phyloP scores from a whole-genome alignment of 2,888 invertebrate species.

The Colletes collaris region DNA sequence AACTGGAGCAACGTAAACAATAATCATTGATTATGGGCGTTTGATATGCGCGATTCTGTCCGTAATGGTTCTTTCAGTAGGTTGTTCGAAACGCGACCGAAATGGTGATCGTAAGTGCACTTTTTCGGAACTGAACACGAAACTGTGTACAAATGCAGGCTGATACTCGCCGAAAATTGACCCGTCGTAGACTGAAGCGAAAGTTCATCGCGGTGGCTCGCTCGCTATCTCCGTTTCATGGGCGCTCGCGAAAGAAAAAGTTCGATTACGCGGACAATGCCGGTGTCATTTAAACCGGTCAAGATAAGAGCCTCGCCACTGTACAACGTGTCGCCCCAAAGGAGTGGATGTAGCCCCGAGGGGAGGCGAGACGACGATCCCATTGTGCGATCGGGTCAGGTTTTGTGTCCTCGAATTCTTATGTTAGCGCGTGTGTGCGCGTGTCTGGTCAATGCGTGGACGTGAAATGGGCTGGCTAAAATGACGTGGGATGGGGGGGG shows the following conservation, averaged over 20 bases:
- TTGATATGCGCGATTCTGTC: too few species aligned
- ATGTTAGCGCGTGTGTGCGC: conserved; percentile 3
- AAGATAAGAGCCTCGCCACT: conserved; percentile 11
- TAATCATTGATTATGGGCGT: too few species aligned
- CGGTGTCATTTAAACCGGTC: conserved; percentile 26
- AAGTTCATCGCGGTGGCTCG: neutral
- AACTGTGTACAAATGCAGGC: too few species aligned
- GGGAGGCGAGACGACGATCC: conserved; percentile 9
- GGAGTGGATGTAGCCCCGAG: conserved; percentile 30
- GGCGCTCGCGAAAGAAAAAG: conserved; percentile 1
- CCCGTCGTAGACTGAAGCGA: neutral
- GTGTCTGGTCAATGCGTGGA: conserved; percentile 5
- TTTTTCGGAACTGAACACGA: too few species aligned
- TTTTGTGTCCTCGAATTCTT: conserved; percentile 44
- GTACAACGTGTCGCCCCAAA: conserved; percentile 39
- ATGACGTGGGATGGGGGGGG: neutral
- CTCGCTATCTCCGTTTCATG: conserved; percentile 6
- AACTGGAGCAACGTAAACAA: too few species aligned
- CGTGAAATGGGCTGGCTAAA: conserved; percentile 6
- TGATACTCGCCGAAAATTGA: neutral
- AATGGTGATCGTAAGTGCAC: too few species aligned
- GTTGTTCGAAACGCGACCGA: too few species aligned
- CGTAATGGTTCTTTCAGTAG: too few species aligned
- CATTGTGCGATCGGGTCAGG: conserved; percentile 48
- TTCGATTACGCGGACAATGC: conserved; percentile 36